Base-by-base conservation (phyloP, 2,888 invertebrate genomes). In the Lasioglossum lativentre region DNA sequence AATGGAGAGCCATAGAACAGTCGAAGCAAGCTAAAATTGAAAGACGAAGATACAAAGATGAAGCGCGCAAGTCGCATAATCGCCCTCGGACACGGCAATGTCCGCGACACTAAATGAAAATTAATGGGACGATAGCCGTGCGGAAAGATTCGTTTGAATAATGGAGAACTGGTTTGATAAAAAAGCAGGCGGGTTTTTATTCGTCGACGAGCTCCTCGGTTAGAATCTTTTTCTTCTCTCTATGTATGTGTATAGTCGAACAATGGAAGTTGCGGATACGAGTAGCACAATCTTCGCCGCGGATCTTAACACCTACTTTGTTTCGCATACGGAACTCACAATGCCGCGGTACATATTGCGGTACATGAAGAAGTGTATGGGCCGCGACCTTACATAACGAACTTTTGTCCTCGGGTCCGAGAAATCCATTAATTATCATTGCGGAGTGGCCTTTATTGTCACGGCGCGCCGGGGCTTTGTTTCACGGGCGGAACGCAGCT, bases 381-480 rank as follows among this genome's bases (percentile, higher is more conserved):
- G 30, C 23, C 75, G 70, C 75, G 70, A 6, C 66, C 80, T 71
- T 75, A 80, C 70, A 52, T 78, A 72, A 66, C 70, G 56, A 86
- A 89, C 87, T 89, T 89, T 89, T 89, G 89, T 89, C 80, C 82
- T 42, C 40, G 70, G 52, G n/a, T 63, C 78, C 63, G 75, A 72
- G 80, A 80, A 73, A 84, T 89, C 82, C 89, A 87, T 89, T 89
- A 87, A 89, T 89, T 89, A 87, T 82, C 83, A 89, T 86, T 77
- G 80, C 52, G 66, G 76, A 86, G 87, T 83, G 73, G 75, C 63
- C 83, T 81, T 88, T 87, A 89, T 88, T 85, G 85, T 89, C 85
- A 79, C 40, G 75, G 80, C 47, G 80, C 47, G 77, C 70, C 75
- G 42, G 80, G 77, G 85, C 85, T 74, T 88, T 88, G 82, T 87